phyloP scores from a whole-genome alignment of 2,113 vertebrate species.

The Sisor rabdophorus region DNA sequence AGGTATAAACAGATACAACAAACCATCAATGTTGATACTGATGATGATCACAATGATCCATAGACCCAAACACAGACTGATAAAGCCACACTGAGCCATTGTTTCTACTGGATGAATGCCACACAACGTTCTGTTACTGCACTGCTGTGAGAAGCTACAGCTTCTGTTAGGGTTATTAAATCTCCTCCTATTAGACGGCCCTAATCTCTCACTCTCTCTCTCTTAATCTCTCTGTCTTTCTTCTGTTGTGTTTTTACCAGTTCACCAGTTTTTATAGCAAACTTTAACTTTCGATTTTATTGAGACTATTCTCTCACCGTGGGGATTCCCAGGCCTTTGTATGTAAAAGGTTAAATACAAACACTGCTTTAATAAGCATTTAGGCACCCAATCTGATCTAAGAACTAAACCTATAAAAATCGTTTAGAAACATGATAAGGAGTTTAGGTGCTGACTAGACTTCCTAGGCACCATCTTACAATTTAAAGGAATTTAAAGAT shows the following conservation, averaged over 20 bases:
- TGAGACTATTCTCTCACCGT: neutral
- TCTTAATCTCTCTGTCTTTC: neutral
- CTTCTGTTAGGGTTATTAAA: slow-evolving; percentile 4
- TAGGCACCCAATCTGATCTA: no score
- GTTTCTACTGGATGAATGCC: neutral
- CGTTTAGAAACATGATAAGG: no score
- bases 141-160: neutral
- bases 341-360: neutral
- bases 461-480: no score
- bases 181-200: neutral
- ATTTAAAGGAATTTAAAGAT: no score
- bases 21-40: slow-evolving; percentile 23
- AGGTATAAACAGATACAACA: slow-evolving; percentile 11
- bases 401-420: no score
- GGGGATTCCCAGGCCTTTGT: neutral
- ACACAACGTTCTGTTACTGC: neutral
- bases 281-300: slow-evolving; percentile 26
- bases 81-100: slow-evolving; percentile 8
- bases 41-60: slow-evolving; percentile 19
- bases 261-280: slow-evolving; percentile 27
- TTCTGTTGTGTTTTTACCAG: neutral
- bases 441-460: no score
- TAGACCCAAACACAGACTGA: slow-evolving; percentile 4
- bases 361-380: no score
- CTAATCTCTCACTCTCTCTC: neutral